A percentile compares a stretch with the other conserved stretches of the same genome.
Evolutionary conservation across 2,888 invertebrate genomes (phyloP).

Genomic region (Lamellibrachia columna): DNA sequence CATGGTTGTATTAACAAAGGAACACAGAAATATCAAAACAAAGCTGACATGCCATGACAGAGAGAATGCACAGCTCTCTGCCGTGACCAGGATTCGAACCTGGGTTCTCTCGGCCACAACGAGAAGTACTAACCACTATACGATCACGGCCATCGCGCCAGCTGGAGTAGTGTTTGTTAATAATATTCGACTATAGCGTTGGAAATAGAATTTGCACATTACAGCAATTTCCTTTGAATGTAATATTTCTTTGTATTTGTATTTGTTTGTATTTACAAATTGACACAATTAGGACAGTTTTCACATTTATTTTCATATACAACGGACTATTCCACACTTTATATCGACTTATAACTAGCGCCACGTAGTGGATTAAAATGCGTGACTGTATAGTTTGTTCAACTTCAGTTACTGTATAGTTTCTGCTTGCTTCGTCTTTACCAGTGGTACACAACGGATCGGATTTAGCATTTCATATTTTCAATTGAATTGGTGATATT

Average conservation of each 20-base stretch:
- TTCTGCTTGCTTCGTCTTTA: neutral
- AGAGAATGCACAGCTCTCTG: constrained; percentile 5
- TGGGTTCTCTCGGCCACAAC: constrained; percentile 16
- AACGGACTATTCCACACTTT: neutral
- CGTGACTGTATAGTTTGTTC: neutral
- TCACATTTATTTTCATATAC: neutral
- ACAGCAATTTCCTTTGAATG: too few species aligned
- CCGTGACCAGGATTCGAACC: constrained; percentile 16
- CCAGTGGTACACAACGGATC: neutral
- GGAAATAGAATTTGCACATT: neutral
- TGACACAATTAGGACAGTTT: neutral
- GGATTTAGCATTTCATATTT: too few species aligned
- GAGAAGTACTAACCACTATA: constrained; percentile 16
- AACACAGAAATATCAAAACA: neutral
- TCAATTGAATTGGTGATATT: too few species aligned
- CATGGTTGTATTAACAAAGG: neutral
- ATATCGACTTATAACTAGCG: neutral
- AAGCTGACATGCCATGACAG: constrained; percentile 1
- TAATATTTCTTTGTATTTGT: neutral
- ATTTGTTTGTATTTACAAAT: neutral
- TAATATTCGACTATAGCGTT: neutral
- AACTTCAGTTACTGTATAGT: neutral
- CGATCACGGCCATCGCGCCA: constrained; percentile 12
- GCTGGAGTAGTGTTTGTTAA: neutral
- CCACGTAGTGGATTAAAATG: neutral